A percentile compares a stretch with the other conserved stretches of the same genome.
phyloP scores from a whole-genome alignment of 2,888 invertebrate genomes.

The Cantharis flavilabris region DNA sequence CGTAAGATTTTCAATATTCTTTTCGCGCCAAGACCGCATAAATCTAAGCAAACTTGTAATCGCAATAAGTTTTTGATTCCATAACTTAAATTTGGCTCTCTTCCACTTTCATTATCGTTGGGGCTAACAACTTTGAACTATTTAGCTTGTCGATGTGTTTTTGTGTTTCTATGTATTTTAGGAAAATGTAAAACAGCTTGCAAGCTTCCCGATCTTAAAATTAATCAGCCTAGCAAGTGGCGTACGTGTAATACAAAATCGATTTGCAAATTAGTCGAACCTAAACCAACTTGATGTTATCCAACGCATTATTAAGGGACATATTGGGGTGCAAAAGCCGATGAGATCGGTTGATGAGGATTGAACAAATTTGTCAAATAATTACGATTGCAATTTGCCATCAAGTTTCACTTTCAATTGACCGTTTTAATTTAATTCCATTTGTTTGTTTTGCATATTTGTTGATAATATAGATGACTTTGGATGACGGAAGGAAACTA shows the following conservation, averaged over 20 bases:
- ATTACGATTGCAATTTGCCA: neutral
- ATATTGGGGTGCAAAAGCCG: neutral
- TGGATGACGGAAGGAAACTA: no score
- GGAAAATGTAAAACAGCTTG: neutral
- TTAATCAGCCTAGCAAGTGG: neutral
- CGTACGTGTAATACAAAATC: neutral
- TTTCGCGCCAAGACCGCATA: neutral
- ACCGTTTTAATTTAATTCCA: neutral
- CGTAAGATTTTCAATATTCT: neutral
- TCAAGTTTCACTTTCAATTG: no score
- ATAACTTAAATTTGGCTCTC: neutral
- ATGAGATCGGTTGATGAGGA: neutral
- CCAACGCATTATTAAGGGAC: neutral
- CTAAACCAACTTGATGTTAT: neutral
- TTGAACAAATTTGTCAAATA: neutral
- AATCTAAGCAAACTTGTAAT: neutral
- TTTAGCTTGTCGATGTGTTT: no score
- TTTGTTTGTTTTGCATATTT: neutral
- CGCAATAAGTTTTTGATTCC: neutral
- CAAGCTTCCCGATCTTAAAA: neutral
- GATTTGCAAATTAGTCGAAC: neutral
- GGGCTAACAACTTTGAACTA: neutral
- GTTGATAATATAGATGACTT: no score
- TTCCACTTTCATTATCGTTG: no score
- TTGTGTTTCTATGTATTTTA: neutral